Evolutionary conservation across 1,140 invertebrate genomes (phyloP).

Genomic region (Drosophila ironensis): DNA sequence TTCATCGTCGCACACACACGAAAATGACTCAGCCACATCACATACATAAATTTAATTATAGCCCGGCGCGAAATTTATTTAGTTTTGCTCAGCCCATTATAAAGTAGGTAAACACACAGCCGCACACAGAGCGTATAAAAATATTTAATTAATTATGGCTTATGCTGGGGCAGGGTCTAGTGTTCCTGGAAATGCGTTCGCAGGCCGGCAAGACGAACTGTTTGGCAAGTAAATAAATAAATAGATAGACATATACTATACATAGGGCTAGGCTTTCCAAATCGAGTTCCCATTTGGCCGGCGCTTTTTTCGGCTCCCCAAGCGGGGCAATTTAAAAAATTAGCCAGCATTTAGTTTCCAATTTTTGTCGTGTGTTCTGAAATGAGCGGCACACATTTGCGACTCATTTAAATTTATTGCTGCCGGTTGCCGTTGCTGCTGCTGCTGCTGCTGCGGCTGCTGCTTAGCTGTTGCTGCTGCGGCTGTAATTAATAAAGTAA

Average conservation of each 20-base stretch:
- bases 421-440: slow-evolving; percentile 13
- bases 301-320: slow-evolving; percentile 8
- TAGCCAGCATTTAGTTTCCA: slow-evolving; percentile 58
- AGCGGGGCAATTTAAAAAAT: slow-evolving; percentile 55
- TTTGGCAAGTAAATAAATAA: slow-evolving; percentile 23
- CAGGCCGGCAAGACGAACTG: slow-evolving; percentile 18
- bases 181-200: slow-evolving; percentile 59
- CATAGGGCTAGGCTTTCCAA: slow-evolving; percentile 19
- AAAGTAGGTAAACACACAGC: slow-evolving; percentile 44
- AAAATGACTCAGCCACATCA: slow-evolving; percentile 70
- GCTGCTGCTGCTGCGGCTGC: slow-evolving; percentile 1
- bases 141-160: slow-evolving; percentile 74
- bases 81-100: slow-evolving; percentile 69
- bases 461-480: slow-evolving; percentile 19
- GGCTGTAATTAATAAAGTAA: slow-evolving; percentile 77
- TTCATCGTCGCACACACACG: slow-evolving; percentile 48
- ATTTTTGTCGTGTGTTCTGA: slow-evolving; percentile 52
- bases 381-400: slow-evolving; percentile 61
- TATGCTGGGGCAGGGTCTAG: slow-evolving; percentile 25
- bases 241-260: not conserved
- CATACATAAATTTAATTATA: slow-evolving; percentile 79
- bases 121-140: slow-evolving; percentile 28
- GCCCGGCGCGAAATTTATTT: slow-evolving; percentile 72
- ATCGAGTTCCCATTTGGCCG: slow-evolving; percentile 27
- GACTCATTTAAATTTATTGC: slow-evolving; percentile 68